Conservation (phyloP, 2,888 invertebrate species). For the Pinctada fucata region DNA sequence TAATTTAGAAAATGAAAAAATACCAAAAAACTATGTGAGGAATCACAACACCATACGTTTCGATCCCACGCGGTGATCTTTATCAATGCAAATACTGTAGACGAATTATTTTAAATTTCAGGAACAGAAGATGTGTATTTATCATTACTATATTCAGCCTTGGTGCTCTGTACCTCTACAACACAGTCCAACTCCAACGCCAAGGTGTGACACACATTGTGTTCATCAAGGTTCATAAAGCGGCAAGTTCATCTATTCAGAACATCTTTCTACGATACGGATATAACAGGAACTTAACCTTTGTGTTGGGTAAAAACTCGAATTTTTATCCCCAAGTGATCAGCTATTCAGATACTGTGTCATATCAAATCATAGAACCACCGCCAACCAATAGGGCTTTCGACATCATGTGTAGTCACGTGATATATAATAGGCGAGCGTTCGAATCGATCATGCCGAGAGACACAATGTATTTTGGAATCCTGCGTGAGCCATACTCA, state of each 20-base stretch:
- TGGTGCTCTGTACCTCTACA: too few relatives aligned
- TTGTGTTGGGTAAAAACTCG: constrained; percentile 40
- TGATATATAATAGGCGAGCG: constrained; percentile 48
- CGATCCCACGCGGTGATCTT: too few relatives aligned
- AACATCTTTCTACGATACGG: constrained; percentile 58
- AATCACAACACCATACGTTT: too few relatives aligned
- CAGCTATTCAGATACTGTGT: constrained; percentile 40
- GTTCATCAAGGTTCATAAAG: constrained; percentile 60
- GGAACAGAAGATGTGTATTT: too few relatives aligned
- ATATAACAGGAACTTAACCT: constrained; percentile 46
- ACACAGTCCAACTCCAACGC: background rate
- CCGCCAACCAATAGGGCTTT: constrained; percentile 43
- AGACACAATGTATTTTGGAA: constrained; percentile 55
- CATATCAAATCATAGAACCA: constrained; percentile 41
- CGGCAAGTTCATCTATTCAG: constrained; percentile 57
- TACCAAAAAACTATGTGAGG: too few relatives aligned
- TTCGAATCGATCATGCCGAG: constrained; percentile 48
- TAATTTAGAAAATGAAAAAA: too few relatives aligned
- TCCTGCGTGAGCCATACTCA: constrained; percentile 56
- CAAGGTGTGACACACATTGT: constrained; percentile 47
- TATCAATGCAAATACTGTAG: too few relatives aligned
- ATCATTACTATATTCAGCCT: too few relatives aligned
- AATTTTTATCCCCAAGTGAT: constrained; percentile 48
- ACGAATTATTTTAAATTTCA: too few relatives aligned
- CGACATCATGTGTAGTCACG: constrained; percentile 61